Evolutionary conservation across 2,888 invertebrate species (phyloP), one percentile per base, ranked within the genome.

Genomic region (Andrena chrysosceles): DNA sequence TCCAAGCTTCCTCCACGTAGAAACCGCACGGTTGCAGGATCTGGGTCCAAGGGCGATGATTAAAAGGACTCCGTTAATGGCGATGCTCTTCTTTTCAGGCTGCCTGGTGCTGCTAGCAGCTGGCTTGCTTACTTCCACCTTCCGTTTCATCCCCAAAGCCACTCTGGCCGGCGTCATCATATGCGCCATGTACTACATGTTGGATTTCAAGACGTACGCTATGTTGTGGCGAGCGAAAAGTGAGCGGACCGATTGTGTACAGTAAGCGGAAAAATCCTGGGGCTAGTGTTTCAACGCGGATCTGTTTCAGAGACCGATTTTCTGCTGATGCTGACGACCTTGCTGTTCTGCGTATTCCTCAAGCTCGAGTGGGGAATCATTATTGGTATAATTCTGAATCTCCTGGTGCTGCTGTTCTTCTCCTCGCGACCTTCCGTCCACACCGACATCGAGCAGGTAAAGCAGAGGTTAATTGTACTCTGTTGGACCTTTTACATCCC

Each of bases 361-460:
- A 96, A 96, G 23, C 94, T 96, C 42, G 96, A 96, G 93, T 95
- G 95, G 88, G 96, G 96, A n/a, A 96, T 96, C 82, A 88, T 95
- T 13, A 94, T 95, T 56, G 96, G 96, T 2, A 95, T 96, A 63
- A 94, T 90, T 1, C 90, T 95, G 10, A 95, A 95, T 88, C 89
- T 96, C 5, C 59, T 95, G 0, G 94, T 94, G 77, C 92, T 96
- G 7, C 89, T 96, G 20, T 96, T 95, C 87, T 93, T 94, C 23
- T 94, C 95, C 8, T 95, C 96, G 0, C 91, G 95, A 62, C 96
- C 96, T 0, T 83, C 91, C 20, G 89, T 95, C 2, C 59, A 82
- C 5, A 87, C 81, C 10, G 81, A 77, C 10, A 62, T 84, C 5
- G 83, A 89, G 67, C 87, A 91, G 91, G 91, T 92, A 54, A 77